Evolutionary conservation across 2,113 vertebrate species (phyloP), one percentile per base, ranked within the genome.

Genomic region (Nestor notabilis): DNA sequence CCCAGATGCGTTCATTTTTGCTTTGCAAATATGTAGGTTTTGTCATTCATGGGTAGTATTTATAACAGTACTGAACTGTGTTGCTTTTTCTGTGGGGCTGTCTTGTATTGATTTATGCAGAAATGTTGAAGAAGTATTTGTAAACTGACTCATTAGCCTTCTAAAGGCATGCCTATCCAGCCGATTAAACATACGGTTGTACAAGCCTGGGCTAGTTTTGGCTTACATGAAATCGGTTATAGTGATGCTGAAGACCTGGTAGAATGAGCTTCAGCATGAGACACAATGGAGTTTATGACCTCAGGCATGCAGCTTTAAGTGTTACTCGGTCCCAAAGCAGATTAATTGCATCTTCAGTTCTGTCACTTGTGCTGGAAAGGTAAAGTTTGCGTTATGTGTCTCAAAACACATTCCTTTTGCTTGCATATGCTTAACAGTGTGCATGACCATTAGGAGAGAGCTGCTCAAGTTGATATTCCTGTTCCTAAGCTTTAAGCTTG

Each of bases 391-490:
- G 0, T 76, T 63, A 2, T 0, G 7, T 50, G 13, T 71, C 55
- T 46, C 21, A 47, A 78, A 75, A n/a, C 20, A 20, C 0, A 1
- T 66, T 84, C 35, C 17, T 49, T 79, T 85, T 72, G 28, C 46
- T 71, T 68, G 21, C 17, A 1, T 16, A 43, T 58, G 21, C 37
- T 72, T 77, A 7, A 28, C 28, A 18, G 80, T 46, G 29, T 78
- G 53, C 44, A 85, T 83, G 60, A 10, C 70, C 89, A 55, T 80
- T 44, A 56, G 9, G 10, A 19, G 28, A 83, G 76, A 93, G n/a
- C 37, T 27, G 87, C 23, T 37, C 28, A 5, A 33, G 44, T 84
- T 96, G 76, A 33, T 92, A 85, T 41, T 95, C 69, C 79, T 81
- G 47, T 81, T 93, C 71, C 74, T 70, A 74, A 41, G 71, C 69